These are phyloP conservation scores for Drosophila nannoptera DNA, from an alignment of 1,140 invertebrate species.

Conservation along the genomic window DNA sequence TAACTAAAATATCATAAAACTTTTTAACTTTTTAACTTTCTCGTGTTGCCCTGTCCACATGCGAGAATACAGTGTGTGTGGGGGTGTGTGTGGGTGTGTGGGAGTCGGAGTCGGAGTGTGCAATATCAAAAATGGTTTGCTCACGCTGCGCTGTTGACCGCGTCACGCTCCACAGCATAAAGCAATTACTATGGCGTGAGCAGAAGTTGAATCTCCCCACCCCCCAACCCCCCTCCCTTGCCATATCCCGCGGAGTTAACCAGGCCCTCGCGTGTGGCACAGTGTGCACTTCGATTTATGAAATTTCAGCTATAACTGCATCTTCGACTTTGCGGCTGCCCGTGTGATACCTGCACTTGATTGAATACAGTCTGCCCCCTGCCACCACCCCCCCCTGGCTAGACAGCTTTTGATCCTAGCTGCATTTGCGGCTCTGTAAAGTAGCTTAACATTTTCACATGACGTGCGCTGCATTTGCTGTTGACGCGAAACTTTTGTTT, in stretches of 20 bases:
- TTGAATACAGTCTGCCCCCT: constrained; percentile 38
- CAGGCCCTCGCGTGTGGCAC: constrained; percentile 2
- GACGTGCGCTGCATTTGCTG: constrained; percentile 20
- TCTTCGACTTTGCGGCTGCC: constrained; percentile 29
- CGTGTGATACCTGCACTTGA: constrained; percentile 43
- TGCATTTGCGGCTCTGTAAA: constrained; percentile 36
- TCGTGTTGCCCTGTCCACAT: constrained; percentile 20
- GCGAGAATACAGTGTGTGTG: constrained; percentile 5
- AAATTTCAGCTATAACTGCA: constrained; percentile 52
- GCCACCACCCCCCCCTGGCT: constrained; percentile 2
- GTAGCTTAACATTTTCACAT: constrained; percentile 58
- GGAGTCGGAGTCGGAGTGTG: constrained; percentile 25
- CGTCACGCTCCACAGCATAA: constrained; percentile 72
- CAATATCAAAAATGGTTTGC: constrained; percentile 61
- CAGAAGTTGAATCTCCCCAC: constrained; percentile 47
- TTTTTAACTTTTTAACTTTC: constrained; percentile 71
- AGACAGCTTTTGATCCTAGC: constrained; percentile 22
- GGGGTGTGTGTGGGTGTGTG: neutral
- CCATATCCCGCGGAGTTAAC: too few species aligned
- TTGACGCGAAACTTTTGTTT: constrained; percentile 58
- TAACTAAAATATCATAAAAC: constrained; percentile 68
- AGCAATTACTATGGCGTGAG: constrained; percentile 70
- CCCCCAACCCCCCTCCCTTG: too few species aligned
- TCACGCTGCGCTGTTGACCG: constrained; percentile 72
- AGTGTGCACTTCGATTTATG: constrained; percentile 65